Evolutionary conservation across 2,888 invertebrate species (phyloP).

Genomic region (Gastracanthus pulcherrimus): DNA sequence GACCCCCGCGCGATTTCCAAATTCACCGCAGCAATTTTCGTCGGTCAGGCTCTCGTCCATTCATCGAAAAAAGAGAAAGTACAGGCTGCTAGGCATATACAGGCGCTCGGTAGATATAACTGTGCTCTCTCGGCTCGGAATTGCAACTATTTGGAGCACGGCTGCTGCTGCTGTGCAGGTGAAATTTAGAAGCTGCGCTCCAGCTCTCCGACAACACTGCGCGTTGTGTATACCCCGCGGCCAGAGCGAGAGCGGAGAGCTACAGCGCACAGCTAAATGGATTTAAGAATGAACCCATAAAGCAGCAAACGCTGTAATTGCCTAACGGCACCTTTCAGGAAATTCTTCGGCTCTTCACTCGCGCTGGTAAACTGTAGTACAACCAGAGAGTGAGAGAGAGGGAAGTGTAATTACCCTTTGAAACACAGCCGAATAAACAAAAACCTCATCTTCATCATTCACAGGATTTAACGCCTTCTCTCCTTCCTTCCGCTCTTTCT

Average conservation of each 20-base stretch:
- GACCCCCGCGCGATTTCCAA: too few species aligned
- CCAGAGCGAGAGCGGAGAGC: neutral
- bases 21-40: too few species aligned
- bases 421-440: too few species aligned
- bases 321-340: slow-evolving; percentile 2
- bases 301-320: slow-evolving; percentile 10
- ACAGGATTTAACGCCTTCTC: too few species aligned
- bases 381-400: too few species aligned
- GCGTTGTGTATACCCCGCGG: neutral
- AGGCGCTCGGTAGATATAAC: neutral
- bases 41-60: slow-evolving; percentile 10
- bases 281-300: slow-evolving; percentile 30
- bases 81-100: neutral
- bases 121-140: neutral
- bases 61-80: slow-evolving; percentile 8
- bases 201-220: too few species aligned
- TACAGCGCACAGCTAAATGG: slow-evolving; percentile 1
- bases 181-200: slow-evolving; percentile 24
- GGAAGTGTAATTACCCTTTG: too few species aligned
- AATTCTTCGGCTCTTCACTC: neutral
- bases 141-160: slow-evolving; percentile 25
- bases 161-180: neutral
- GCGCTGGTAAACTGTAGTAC: too few species aligned
- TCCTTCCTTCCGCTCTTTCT: too few species aligned
- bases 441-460: too few species aligned